phyloP scores from a whole-genome alignment of 2,113 vertebrate genomes.

The Poeciliopsis occidentalis region DNA sequence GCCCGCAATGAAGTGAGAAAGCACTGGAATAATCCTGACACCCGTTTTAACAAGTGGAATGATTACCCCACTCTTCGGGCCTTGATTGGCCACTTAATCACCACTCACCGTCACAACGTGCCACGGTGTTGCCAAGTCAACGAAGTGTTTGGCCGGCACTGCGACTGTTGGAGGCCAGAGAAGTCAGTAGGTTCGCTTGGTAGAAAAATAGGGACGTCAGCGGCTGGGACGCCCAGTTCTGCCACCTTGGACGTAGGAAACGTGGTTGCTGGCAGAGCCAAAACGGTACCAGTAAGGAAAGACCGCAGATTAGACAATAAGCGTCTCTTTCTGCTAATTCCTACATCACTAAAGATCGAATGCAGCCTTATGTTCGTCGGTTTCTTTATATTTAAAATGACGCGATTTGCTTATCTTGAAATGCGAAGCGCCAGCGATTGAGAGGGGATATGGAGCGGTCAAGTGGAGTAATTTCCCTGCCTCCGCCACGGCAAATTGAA shows the following conservation, averaged over 20 bases:
- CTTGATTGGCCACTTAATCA: slow-evolving; percentile 82
- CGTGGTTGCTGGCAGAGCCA: slow-evolving; percentile 50
- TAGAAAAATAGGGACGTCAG: slow-evolving; percentile 49
- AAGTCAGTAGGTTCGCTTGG: slow-evolving; percentile 23
- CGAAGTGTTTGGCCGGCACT: slow-evolving; percentile 32
- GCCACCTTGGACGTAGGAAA: slow-evolving; percentile 63
- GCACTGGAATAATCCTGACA: slow-evolving; percentile 58
- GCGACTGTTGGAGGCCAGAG: slow-evolving; percentile 11
- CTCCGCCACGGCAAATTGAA: slow-evolving; percentile 76
- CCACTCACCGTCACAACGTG: slow-evolving; percentile 59
- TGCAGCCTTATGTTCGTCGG: slow-evolving; percentile 16
- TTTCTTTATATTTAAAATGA: slow-evolving; percentile 12
- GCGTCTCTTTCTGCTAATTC: slow-evolving; percentile 9
- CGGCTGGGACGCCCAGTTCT: slow-evolving; percentile 30
- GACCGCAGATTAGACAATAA: not conserved
- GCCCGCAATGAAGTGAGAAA: slow-evolving; percentile 56
- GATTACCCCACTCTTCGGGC: slow-evolving; percentile 72
- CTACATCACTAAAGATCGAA: slow-evolving; percentile 22
- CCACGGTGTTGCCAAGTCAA: slow-evolving; percentile 67
- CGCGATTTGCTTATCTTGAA: slow-evolving; percentile 59
- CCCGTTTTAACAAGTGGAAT: slow-evolving; percentile 71
- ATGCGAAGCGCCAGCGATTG: slow-evolving; percentile 34
- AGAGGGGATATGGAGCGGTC: slow-evolving; percentile 62
- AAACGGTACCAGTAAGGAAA: slow-evolving; percentile 19
- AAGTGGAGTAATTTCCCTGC: slow-evolving; percentile 71